phyloP scores from a whole-genome alignment of 2,888 invertebrate genomes.

The Polylopha cassiicola region DNA sequence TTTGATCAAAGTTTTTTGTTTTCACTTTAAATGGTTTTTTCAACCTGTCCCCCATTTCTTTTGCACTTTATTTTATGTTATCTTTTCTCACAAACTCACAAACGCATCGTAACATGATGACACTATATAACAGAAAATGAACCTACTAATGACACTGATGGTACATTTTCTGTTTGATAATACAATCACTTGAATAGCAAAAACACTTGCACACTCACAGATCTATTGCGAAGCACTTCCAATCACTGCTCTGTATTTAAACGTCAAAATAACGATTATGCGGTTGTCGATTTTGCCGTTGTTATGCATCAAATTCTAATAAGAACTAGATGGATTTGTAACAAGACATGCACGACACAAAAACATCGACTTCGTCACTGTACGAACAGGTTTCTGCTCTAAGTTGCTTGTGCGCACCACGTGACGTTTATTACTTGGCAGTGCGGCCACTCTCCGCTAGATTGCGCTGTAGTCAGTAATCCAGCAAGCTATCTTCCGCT shows the following conservation, averaged over 20 bases:
- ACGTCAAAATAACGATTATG: too few species aligned
- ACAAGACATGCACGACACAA: conserved; percentile 51
- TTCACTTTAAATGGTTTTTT: conserved; percentile 69
- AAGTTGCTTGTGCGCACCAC: conserved; percentile 46
- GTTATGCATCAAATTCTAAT: too few species aligned
- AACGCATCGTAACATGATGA: conserved; percentile 18
- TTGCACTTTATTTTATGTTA: conserved; percentile 38
- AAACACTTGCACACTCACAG: too few species aligned
- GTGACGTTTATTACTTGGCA: conserved; percentile 44
- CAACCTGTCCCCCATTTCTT: conserved; percentile 71
- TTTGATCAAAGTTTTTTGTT: conserved; percentile 50
- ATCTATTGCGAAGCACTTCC: too few species aligned
- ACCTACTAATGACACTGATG: too few species aligned
- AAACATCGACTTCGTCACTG: conserved; percentile 65
- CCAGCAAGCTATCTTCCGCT: conserved; percentile 36
- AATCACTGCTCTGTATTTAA: too few species aligned
- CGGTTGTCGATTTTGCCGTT: too few species aligned
- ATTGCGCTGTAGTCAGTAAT: conserved; percentile 36
- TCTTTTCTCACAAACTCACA: conserved; percentile 22
- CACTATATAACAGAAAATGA: conserved; percentile 7
- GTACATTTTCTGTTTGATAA: too few species aligned
- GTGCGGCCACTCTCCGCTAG: conserved; percentile 39
- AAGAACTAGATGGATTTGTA: conserved; percentile 7
- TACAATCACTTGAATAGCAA: too few species aligned
- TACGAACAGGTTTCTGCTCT: conserved; percentile 66